A percentile compares a stretch with the other conserved stretches of the same genome.
phyloP scores from a whole-genome alignment of 2,113 vertebrate species.

The Cygnus atratus region DNA sequence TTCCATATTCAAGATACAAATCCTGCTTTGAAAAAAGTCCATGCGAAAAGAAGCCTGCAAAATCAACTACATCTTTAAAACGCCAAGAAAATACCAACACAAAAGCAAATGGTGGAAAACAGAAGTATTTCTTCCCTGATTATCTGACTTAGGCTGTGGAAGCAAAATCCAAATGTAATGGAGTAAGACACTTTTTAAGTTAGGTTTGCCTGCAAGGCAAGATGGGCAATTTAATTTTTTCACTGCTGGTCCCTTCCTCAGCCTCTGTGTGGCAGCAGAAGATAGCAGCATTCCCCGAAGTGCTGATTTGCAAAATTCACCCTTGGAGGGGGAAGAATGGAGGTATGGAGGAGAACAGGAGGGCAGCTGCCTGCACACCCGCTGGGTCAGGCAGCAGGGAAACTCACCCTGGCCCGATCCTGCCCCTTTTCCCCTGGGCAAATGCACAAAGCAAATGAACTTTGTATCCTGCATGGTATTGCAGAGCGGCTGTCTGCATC shows the following conservation, averaged over 20 bases:
- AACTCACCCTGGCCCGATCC: not conserved
- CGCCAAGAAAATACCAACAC: not conserved
- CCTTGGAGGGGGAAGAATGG: not conserved
- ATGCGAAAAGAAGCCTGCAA: not conserved
- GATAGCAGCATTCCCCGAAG: not conserved
- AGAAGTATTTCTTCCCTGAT: not conserved
- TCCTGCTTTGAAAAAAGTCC: not conserved
- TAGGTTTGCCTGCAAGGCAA: not conserved
- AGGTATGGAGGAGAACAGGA: not conserved
- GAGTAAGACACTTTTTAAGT: not conserved
- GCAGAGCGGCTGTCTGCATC: not conserved
- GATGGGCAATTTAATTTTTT: not conserved
- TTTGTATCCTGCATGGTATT: not conserved
- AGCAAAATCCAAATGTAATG: conserved; percentile 2
- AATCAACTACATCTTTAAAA: not conserved
- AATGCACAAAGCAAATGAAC: conserved; percentile 32
- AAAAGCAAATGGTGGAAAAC: not conserved
- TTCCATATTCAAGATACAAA: not conserved
- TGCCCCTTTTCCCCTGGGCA: not conserved
- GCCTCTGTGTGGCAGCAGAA: conserved; percentile 46
- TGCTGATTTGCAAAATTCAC: not conserved
- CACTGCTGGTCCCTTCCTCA: not conserved
- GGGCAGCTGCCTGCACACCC: not conserved
- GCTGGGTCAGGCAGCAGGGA: not conserved
- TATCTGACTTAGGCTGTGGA: not conserved